Conservation (phyloP, 1,140 invertebrate species). For the Drosophila carrolli region DNA sequence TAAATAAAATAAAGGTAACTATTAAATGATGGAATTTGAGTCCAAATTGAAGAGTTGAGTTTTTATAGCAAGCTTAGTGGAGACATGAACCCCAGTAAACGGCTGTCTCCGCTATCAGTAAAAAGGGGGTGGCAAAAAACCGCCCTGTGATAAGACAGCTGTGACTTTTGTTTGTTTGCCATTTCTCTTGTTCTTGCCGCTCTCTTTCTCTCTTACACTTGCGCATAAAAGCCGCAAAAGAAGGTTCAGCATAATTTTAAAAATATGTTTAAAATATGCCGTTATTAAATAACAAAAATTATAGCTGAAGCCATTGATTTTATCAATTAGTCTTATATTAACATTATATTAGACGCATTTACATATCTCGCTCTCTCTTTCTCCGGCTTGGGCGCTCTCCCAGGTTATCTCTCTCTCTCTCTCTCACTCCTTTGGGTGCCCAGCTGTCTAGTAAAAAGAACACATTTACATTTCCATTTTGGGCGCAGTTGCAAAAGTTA, state of each 20-base stretch:
- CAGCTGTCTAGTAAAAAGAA: slow-evolving; percentile 65
- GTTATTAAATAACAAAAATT: too few species aligned
- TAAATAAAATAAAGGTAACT: too few species aligned
- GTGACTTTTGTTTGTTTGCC: slow-evolving; percentile 45
- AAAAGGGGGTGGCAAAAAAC: slow-evolving; percentile 54
- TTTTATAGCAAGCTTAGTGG: slow-evolving; percentile 10
- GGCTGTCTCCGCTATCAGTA: slow-evolving; percentile 20
- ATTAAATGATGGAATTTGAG: too few species aligned
- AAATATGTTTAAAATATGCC: not conserved
- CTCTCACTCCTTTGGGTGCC: slow-evolving; percentile 59
- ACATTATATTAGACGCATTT: too few species aligned
- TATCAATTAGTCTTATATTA: too few species aligned
- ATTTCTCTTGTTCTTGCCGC: slow-evolving; percentile 39
- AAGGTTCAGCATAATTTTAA: slow-evolving; percentile 12
- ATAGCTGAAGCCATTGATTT: too few species aligned
- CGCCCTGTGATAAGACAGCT: slow-evolving; percentile 45
- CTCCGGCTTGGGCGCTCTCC: slow-evolving; percentile 15
- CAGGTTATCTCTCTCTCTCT: slow-evolving; percentile 8
- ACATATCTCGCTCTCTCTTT: not conserved
- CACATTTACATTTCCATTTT: slow-evolving; percentile 56
- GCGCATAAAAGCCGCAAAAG: slow-evolving; percentile 34
- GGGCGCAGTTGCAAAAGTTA: slow-evolving; percentile 80
- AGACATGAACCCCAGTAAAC: slow-evolving; percentile 41
- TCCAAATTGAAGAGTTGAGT: not conserved
- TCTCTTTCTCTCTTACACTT: slow-evolving; percentile 26